Evolutionary conservation across 2,888 invertebrate genomes (phyloP), one percentile per base, ranked within the genome.

Genomic region (Phortica magna): DNA sequence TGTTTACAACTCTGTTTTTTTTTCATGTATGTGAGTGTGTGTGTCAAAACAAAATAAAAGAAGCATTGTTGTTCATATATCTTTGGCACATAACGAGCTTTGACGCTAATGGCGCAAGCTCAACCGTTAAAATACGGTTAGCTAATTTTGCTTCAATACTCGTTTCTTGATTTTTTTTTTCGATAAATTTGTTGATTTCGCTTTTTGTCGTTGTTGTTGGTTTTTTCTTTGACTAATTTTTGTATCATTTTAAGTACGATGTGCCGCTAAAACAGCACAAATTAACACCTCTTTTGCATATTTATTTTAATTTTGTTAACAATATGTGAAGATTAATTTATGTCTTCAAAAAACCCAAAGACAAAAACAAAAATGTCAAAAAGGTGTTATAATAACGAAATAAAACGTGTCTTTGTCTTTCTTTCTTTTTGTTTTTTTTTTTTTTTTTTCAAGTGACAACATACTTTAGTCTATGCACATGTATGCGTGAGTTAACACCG

Each of bases 111-210:
- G 81, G 81, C 81, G 81, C 81, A 81, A 81, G 79, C 81, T 79
- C 81, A 81, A 81, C 81, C 81, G 81, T 79, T 81, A 81, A 81
- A 80, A 79, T 81, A 79, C 81, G 77, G 81, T 81, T 79, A 80
- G 77, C 80, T 77, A 79, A 80, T 81, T 81, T 80, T 74, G n/a
- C 14, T 19, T 70, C 19, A 70, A 70, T 72, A 72, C 72, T 14
- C 31, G 14, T 41, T 65, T 14, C 31, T n/a, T n/a, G n/a, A n/a
- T 70, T 17, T 1, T 70, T 48, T 42, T 70, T 42, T 70, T 19
- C 10, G 17, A 17, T 70, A 55, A 22, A n/a, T 53, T 57, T 72
- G 55, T 55, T 57, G 31, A 14, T 55, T 77, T 53, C 68, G 73
- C 31, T 67, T 41, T 67, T 31, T 39, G 17, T 61, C 22, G 61